phyloP scores from a whole-genome alignment of 2,888 invertebrate genomes.

The Tyria jacobaeae region DNA sequence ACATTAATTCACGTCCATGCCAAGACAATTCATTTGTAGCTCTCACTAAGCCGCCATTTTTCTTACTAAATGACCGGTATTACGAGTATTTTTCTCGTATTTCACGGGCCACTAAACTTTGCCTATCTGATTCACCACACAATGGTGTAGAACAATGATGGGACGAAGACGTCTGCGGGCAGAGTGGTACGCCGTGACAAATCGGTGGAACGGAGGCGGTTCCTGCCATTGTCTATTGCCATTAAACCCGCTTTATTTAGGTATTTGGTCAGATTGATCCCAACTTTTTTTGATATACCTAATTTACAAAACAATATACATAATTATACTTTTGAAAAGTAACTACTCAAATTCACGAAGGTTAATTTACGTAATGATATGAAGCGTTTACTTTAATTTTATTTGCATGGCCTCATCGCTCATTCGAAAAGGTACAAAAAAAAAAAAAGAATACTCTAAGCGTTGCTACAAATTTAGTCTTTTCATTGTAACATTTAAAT shows the following conservation, averaged over 20 bases:
- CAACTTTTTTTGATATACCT: too few species aligned
- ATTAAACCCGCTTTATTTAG: too few species aligned
- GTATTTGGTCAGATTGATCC: too few species aligned
- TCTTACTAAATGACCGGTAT: slow-evolving; percentile 7
- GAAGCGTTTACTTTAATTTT: slow-evolving; percentile 49
- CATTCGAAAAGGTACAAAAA: slow-evolving; percentile 51
- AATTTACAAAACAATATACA: too few species aligned
- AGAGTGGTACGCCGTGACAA: slow-evolving; percentile 65
- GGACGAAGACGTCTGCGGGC: slow-evolving; percentile 50
- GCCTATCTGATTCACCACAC: slow-evolving; percentile 57
- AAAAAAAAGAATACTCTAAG: slow-evolving; percentile 54
- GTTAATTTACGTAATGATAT: slow-evolving; percentile 22
- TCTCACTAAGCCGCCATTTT: slow-evolving; percentile 11
- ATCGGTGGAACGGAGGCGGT: slow-evolving; percentile 70
- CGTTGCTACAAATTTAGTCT: slow-evolving; percentile 69
- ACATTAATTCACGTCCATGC: slow-evolving; percentile 3
- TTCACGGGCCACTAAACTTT: slow-evolving; percentile 57
- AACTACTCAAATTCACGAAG: neutral
- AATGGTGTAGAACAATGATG: slow-evolving; percentile 62
- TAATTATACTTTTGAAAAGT: too few species aligned
- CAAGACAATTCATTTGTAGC: slow-evolving; percentile 11
- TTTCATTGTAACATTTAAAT: slow-evolving; percentile 76
- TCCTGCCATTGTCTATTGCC: slow-evolving; percentile 76
- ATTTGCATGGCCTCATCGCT: slow-evolving; percentile 50
- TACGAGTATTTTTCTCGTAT: slow-evolving; percentile 23